Percentiles rank a stretch among this genome's conserved stretches.
These are phyloP conservation scores for Pterois miles DNA, from an alignment of 2,797 vertebrate species.

Conservation along the genomic window DNA sequence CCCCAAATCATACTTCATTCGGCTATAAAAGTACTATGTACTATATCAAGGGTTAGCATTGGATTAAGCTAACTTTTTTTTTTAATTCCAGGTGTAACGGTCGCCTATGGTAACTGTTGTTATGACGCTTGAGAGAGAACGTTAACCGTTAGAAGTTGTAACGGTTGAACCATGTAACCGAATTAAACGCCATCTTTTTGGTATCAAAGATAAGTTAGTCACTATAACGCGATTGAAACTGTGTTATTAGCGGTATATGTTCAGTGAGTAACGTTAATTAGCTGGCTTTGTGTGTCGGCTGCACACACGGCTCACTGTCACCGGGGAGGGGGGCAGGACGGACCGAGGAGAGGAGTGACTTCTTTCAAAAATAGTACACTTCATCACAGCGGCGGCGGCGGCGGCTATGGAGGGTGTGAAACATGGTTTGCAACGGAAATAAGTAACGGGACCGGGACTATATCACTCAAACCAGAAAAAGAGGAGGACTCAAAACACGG, in stretches of 20 bases:
- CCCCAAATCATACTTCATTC: too few species aligned
- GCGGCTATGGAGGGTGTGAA: conserved; percentile 27
- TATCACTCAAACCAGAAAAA: neutral
- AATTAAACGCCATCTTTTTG: neutral
- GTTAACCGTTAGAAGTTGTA: neutral
- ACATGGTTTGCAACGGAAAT: conserved; percentile 50
- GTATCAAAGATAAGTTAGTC: rapidly evolving
- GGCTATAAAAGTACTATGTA: too few species aligned
- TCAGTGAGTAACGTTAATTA: neutral
- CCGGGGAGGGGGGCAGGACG: conserved; percentile 40
- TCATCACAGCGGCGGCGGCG: conserved; percentile 24
- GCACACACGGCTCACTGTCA: conserved; percentile 3
- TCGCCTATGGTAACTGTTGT: too few species aligned
- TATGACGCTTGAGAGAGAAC: neutral
- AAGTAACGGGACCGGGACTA: conserved; percentile 56
- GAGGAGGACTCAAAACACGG: neutral
- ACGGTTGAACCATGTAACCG: neutral
- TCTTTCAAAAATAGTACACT: conserved; percentile 65
- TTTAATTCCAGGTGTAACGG: neutral
- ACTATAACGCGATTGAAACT: neutral
- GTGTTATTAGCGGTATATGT: neutral
- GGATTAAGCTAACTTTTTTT: too few species aligned
- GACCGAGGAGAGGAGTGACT: conserved; percentile 67
- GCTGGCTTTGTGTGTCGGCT: neutral
- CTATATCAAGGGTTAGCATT: too few species aligned